Percentiles rank a stretch among this genome's conserved stretches.
phyloP scores from a whole-genome alignment of 2,797 vertebrate species.

The Morus bassanus region DNA sequence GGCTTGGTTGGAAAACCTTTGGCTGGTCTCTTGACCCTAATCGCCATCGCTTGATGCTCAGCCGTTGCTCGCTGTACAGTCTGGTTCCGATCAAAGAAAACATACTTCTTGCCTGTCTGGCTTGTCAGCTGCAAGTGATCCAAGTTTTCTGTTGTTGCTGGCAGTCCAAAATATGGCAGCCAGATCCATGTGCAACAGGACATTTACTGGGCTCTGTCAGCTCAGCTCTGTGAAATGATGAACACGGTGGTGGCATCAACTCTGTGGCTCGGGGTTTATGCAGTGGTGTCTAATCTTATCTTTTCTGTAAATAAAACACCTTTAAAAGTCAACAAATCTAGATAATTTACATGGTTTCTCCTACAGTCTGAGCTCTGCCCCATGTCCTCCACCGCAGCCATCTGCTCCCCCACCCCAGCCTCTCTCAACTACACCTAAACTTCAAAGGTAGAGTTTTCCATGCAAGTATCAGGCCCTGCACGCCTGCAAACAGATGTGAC shows the following conservation, averaged over 20 bases:
- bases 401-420: not conserved
- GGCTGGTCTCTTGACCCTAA: not conserved
- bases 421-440: not conserved
- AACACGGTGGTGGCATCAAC: not conserved
- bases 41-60: not conserved
- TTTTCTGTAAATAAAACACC: not conserved
- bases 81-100: not conserved
- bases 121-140: slow-evolving; percentile 58
- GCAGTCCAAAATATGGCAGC: slow-evolving; percentile 54
- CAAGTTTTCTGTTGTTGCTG: slow-evolving; percentile 49
- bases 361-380: not conserved
- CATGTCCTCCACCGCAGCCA: not conserved
- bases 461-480: not conserved
- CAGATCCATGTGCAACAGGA: not conserved
- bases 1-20: not conserved
- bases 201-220: not conserved
- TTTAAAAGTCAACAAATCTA: not conserved
- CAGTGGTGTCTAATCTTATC: not conserved
- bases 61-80: not conserved
- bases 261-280: not conserved
- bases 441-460: not conserved
- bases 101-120: slow-evolving; percentile 22
- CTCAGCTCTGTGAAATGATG: not conserved
- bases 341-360: not conserved
- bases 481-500: not conserved